Evolutionary conservation across 2,113 vertebrate species (phyloP), one percentile per base, ranked within the genome.

Genomic region (Alligator mississippiensis): DNA sequence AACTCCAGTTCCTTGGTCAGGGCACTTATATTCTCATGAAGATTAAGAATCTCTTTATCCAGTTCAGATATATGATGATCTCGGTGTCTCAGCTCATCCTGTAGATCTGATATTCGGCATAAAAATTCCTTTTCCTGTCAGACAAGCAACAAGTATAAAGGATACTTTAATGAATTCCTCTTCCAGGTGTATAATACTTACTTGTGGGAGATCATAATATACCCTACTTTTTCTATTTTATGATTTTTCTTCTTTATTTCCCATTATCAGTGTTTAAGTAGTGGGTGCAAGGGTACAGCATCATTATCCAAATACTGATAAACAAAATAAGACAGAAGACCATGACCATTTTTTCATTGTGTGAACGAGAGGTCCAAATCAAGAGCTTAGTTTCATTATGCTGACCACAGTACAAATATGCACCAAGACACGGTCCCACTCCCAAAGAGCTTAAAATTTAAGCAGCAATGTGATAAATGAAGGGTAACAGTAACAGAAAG

Each of bases 1-100:
- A 99, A 98, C 97, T 99, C 99, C 97, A 99, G 96, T 97, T 99
- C 99, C 94, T 99, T 99, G 3, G 99, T 99, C 94, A 99, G 97
- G 12, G 98, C 98, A 98, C 98, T 99, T 97, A 99, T 99, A 90
- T 99, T 99, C 96, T 99, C 99, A 90, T 99, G 99, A 92, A 99
- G 98, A 19, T 99, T 98, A 94, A 99, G 98, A 86, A 99, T 98
- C 97, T 99, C 99, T 89, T 98, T 99, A 97, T 99, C 99, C 93
- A 99, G 97, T 96, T 99, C 98, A 63, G 98, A 98, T 91, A 99
- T 98, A 97, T 99, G 99, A 93, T 97, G 98, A 92, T 99, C 99
- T 98, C 99, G 98, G 97, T 99, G 98, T 74, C 97, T 98, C 79
- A 99, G 98, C 96, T 99, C 99, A 86, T 99, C 99, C 92, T 99